Evolutionary conservation across 2,797 vertebrate species (phyloP).

Genomic region (Malurus splendens): DNA sequence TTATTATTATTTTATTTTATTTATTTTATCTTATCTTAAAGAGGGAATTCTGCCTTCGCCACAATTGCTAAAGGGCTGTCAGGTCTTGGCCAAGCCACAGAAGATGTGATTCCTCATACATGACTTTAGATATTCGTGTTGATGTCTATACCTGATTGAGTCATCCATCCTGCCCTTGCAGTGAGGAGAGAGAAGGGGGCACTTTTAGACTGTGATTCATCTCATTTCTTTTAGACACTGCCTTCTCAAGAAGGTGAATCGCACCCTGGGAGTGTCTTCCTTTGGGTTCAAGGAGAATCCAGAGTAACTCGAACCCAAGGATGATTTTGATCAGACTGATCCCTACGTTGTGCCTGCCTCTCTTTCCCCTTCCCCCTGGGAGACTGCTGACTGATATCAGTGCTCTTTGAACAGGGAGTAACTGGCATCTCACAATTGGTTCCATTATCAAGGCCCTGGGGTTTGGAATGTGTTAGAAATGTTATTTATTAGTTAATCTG

Average conservation of each 20-base stretch:
- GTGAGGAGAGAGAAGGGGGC: neutral
- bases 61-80: neutral
- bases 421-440: neutral
- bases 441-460: neutral
- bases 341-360: neutral
- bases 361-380: fast-evolving
- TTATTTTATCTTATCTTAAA: neutral
- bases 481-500: neutral
- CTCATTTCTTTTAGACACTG: neutral
- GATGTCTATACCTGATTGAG: neutral
- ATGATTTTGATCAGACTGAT: neutral
- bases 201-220: neutral
- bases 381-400: neutral
- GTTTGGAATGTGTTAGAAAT: neutral
- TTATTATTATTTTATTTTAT: neutral
- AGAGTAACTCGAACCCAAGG: neutral
- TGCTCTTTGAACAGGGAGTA: neutral
- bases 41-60: neutral
- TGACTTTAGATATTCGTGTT: neutral
- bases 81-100: neutral
- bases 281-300: neutral
- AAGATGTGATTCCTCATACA: neutral
- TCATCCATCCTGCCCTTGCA: neutral
- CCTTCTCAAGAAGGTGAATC: neutral
- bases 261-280: fast-evolving